Percentiles rank a stretch among this genome's conserved stretches.
These are phyloP conservation scores for Himalopsyche anomala DNA, from an alignment of 2,888 invertebrate species.

Conservation along the genomic window DNA sequence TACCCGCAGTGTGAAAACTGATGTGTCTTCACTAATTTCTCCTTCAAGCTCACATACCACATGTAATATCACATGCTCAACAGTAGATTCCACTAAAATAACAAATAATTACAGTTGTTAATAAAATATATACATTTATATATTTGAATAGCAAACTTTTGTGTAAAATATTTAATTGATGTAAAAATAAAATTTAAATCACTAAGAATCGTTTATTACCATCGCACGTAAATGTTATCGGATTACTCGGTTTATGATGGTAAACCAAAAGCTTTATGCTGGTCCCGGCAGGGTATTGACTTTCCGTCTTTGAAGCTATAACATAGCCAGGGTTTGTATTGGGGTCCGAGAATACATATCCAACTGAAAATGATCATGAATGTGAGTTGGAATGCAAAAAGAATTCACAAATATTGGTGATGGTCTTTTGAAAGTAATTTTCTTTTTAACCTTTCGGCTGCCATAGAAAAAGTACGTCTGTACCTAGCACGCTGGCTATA, in stretches of 20 bases:
- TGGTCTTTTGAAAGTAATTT: no score
- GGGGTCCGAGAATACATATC: conserved; percentile 85
- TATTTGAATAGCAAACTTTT: background rate
- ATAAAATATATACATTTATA: background rate
- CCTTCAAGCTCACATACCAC: conserved; percentile 89
- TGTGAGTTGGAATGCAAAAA: background rate
- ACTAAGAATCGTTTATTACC: conserved; percentile 75
- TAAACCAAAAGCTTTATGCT: conserved; percentile 93
- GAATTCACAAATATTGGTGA: no score
- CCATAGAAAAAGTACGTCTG: no score
- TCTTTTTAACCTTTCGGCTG: no score
- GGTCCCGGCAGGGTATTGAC: conserved; percentile 84
- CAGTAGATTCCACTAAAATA: conserved; percentile 86
- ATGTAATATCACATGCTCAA: conserved; percentile 91
- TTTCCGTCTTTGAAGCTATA: conserved; percentile 90
- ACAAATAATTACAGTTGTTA: background rate
- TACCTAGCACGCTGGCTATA: no score
- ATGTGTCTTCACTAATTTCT: conserved; percentile 80
- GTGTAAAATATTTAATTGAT: conserved; percentile 40
- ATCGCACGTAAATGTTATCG: conserved; percentile 94
- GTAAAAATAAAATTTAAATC: conserved; percentile 7
- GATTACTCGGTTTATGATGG: conserved; percentile 78
- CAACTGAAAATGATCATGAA: conserved; percentile 73
- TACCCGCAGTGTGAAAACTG: conserved; percentile 81
- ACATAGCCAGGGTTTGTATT: conserved; percentile 92